Evolutionary conservation across 2,113 vertebrate genomes (phyloP).

Genomic region (Myotis davidii): DNA sequence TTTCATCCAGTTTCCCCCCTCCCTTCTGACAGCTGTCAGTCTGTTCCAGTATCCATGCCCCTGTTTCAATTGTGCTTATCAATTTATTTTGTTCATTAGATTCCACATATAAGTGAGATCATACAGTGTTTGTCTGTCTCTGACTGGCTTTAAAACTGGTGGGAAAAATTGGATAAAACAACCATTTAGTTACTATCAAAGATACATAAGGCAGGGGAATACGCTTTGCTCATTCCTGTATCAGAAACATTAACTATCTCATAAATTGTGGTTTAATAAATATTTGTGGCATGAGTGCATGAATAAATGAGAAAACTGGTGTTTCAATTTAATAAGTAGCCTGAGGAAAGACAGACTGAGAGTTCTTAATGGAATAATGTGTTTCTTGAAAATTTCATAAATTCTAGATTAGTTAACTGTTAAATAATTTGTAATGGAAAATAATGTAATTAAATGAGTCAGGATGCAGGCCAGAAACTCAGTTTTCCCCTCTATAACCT

Average conservation of each 20-base stretch:
- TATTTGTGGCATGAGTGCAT: constrained; percentile 30
- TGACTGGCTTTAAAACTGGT: neutral
- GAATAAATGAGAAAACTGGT: constrained; percentile 31
- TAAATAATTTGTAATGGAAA: constrained; percentile 56
- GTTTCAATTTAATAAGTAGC: constrained; percentile 51
- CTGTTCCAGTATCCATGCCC: neutral
- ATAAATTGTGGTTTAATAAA: constrained; percentile 26
- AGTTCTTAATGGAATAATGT: constrained; percentile 38
- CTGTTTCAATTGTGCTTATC: neutral
- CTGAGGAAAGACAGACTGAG: neutral
- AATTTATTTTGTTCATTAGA: neutral
- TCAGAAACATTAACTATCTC: neutral
- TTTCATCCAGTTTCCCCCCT: neutral
- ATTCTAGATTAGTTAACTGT: constrained; percentile 43
- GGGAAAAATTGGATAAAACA: neutral
- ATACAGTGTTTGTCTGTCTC: neutral
- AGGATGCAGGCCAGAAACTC: neutral
- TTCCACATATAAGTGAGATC: neutral
- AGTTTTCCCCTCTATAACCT: neutral
- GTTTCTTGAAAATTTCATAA: constrained; percentile 58
- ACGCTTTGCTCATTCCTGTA: neutral
- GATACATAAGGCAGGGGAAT: neutral
- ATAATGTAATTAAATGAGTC: constrained; percentile 39
- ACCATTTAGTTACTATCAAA: constrained; percentile 1
- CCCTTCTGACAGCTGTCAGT: neutral